Evolutionary conservation across 1,140 invertebrate species (phyloP).

Genomic region (Musca vetustissima): DNA sequence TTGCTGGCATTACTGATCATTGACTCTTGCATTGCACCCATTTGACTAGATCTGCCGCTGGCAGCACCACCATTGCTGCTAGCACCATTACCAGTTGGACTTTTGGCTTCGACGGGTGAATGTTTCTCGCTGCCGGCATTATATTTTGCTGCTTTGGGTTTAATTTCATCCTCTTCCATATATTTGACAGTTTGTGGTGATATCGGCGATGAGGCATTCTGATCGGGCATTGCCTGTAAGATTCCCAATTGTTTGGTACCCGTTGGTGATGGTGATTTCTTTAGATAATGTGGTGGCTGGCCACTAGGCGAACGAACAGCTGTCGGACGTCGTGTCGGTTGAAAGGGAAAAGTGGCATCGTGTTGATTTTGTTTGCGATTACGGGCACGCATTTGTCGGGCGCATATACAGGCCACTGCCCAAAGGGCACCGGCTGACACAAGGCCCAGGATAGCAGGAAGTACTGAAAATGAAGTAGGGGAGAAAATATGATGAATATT

Average conservation of each 20-base stretch:
- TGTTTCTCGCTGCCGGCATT: conserved; percentile 27
- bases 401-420: conserved; percentile 50
- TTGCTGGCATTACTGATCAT: conserved; percentile 54
- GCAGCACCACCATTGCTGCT: conserved; percentile 12
- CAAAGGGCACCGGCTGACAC: conserved; percentile 49
- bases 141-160: conserved; percentile 32
- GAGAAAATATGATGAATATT: no score
- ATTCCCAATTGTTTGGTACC: conserved; percentile 60
- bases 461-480: conserved; percentile 36
- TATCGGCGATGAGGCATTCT: conserved; percentile 44
- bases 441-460: conserved; percentile 52
- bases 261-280: conserved; percentile 85
- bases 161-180: conserved; percentile 46
- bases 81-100: conserved; percentile 32
- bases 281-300: conserved; percentile 73
- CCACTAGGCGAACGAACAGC: conserved; percentile 65
- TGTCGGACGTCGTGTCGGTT: conserved; percentile 61
- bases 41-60: conserved; percentile 1
- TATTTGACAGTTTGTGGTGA: conserved; percentile 47
- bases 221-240: conserved; percentile 55
- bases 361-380: conserved; percentile 52
- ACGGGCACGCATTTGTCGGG: conserved; percentile 46
- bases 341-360: conserved; percentile 59
- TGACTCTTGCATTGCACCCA: conserved; percentile 47
- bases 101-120: conserved; percentile 46